These are phyloP conservation scores for Archegozetes longisetosus DNA, from an alignment of 1,140 invertebrate species.

Conservation along the genomic window DNA sequence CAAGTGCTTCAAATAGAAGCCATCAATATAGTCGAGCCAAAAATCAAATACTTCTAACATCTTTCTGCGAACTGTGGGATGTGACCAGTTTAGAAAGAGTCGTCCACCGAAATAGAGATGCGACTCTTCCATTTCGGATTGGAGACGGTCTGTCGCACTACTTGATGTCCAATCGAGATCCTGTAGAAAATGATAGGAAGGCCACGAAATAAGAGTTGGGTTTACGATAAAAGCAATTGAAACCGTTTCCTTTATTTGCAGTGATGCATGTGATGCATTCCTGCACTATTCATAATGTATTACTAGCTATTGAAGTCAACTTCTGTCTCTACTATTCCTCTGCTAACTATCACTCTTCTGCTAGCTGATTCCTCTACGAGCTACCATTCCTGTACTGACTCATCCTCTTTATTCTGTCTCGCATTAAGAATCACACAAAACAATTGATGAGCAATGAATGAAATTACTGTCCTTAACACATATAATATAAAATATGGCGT, in stretches of 20 bases:
- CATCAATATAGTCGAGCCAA: slow-evolving; percentile 51
- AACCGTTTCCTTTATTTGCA: not conserved
- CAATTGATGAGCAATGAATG: no score
- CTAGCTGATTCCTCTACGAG: no score
- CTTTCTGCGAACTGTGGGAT: slow-evolving; percentile 15
- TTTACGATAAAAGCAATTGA: not conserved
- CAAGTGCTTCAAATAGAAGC: slow-evolving; percentile 59
- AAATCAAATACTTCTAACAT: slow-evolving; percentile 34
- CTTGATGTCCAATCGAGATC: not conserved
- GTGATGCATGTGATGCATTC: not conserved
- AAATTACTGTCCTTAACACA: no score
- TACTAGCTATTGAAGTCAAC: not conserved
- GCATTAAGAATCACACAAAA: no score
- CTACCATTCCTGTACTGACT: no score
- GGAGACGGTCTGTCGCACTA: not conserved
- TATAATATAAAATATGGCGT: no score
- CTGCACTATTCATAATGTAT: not conserved
- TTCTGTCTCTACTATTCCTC: no score
- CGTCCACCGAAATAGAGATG: slow-evolving; percentile 15
- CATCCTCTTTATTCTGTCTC: no score
- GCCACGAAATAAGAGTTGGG: not conserved
- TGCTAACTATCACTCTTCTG: no score
- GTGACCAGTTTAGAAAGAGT: slow-evolving; percentile 19
- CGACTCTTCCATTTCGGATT: no score
- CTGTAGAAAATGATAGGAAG: not conserved